phyloP scores from a whole-genome alignment of 2,888 invertebrate genomes.

The Lissonota sp. region DNA sequence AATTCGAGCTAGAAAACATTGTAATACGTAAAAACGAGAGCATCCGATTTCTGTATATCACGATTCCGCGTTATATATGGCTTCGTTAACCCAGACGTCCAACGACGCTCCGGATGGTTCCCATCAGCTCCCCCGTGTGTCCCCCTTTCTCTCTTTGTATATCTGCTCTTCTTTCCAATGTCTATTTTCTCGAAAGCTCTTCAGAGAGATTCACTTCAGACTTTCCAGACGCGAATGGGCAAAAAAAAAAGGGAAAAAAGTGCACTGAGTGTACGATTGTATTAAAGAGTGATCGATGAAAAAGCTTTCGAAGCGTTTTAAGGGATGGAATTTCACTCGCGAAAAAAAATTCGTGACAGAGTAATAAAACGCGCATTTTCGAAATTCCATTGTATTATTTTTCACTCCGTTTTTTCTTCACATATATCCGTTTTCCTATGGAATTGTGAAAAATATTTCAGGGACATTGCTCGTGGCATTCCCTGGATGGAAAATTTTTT shows the following conservation, averaged over 20 bases:
- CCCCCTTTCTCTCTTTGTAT: slow-evolving; percentile 18
- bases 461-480: too few species aligned
- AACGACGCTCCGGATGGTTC: slow-evolving; percentile 37
- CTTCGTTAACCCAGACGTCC: slow-evolving; percentile 66
- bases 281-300: slow-evolving; percentile 11
- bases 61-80: slow-evolving; percentile 49
- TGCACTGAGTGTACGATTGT: background rate
- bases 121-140: slow-evolving; percentile 30
- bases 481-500: background rate
- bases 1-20: slow-evolving; percentile 29
- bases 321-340: background rate
- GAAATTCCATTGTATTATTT: background rate
- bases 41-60: slow-evolving; percentile 53
- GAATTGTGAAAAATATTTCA: too few species aligned
- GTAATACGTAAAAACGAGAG: slow-evolving; percentile 23
- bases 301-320: background rate
- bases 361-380: background rate
- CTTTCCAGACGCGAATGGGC: slow-evolving; percentile 30
- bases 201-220: slow-evolving; percentile 23
- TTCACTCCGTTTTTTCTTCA: slow-evolving; percentile 53
- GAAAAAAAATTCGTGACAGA: too few species aligned
- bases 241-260: slow-evolving; percentile 16
- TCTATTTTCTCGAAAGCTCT: slow-evolving; percentile 12
- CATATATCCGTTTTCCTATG: slow-evolving; percentile 22
- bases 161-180: slow-evolving; percentile 9